Percentiles rank a stretch among this genome's conserved stretches.
These are phyloP conservation scores for Anniella stebbinsi DNA, from an alignment of 2,797 vertebrate genomes.

Conservation along the genomic window DNA sequence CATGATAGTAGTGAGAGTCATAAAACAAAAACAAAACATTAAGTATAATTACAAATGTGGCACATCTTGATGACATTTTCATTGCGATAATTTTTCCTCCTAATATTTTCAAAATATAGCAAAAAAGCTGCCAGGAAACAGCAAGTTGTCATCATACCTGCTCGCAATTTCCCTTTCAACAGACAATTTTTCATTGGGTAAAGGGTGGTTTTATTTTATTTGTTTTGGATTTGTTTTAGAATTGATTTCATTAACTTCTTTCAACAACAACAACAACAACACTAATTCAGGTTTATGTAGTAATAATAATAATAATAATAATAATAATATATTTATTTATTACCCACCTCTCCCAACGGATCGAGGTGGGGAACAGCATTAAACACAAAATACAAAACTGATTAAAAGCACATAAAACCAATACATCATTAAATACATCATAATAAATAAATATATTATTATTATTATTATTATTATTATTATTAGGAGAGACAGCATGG, in stretches of 20 bases:
- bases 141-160: background rate
- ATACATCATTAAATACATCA: no score
- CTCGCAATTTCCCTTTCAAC: background rate
- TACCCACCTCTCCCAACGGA: no score
- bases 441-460: no score
- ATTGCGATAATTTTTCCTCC: constrained; percentile 4
- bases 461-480: no score
- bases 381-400: no score
- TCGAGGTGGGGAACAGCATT: no score
- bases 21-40: background rate
- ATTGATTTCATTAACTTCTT: background rate
- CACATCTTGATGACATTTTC: background rate
- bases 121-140: background rate
- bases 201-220: no score
- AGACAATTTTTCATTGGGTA: background rate
- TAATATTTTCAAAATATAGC: constrained; percentile 24
- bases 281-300: background rate
- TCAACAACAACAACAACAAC: background rate
- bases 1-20: background rate
- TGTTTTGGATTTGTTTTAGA: background rate
- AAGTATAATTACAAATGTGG: background rate
- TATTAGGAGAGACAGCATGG: no score
- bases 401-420: no score
- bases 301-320: no score
- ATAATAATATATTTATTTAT: no score